phyloP scores from a whole-genome alignment of 2,113 vertebrate genomes.

The Corythoichthys intestinalis region DNA sequence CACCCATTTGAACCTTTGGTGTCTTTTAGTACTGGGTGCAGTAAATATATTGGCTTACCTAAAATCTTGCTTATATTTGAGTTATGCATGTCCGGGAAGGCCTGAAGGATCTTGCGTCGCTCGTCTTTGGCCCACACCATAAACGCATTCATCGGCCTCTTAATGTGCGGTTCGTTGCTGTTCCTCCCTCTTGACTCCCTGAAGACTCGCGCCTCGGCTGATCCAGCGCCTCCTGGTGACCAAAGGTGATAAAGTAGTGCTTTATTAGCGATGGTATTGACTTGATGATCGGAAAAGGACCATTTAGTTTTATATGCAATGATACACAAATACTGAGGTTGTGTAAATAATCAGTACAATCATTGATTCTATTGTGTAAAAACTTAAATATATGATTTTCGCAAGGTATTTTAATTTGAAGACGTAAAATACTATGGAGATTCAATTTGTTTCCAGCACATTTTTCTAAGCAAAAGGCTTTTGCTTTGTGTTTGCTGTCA shows the following conservation, averaged over 20 bases:
- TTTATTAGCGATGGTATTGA: constrained; percentile 92
- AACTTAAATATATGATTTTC: too few species aligned
- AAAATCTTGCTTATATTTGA: constrained; percentile 99
- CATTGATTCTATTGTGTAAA: too few species aligned
- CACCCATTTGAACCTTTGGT: neutral
- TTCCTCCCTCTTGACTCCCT: constrained; percentile 91
- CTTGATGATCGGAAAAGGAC: constrained; percentile 82
- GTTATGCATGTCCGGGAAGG: constrained; percentile 99
- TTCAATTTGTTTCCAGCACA: neutral
- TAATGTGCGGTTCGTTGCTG: constrained; percentile 98
- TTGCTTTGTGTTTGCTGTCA: too few species aligned
- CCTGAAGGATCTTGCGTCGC: constrained; percentile 97
- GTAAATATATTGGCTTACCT: constrained; percentile 73
- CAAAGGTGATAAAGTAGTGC: constrained; percentile 93
- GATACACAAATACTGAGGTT: neutral
- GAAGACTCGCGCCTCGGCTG: constrained; percentile 94
- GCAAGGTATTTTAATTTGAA: too few species aligned
- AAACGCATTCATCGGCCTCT: constrained; percentile 99
- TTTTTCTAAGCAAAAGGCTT: too few species aligned
- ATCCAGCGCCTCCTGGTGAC: constrained; percentile 96
- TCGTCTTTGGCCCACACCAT: constrained; percentile 99
- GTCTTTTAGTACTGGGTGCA: neutral
- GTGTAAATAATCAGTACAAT: neutral
- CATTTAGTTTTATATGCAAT: constrained; percentile 10
- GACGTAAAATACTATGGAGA: neutral